phyloP scores from a whole-genome alignment of 2,888 invertebrate species.

The Nymphalis polychloros region DNA sequence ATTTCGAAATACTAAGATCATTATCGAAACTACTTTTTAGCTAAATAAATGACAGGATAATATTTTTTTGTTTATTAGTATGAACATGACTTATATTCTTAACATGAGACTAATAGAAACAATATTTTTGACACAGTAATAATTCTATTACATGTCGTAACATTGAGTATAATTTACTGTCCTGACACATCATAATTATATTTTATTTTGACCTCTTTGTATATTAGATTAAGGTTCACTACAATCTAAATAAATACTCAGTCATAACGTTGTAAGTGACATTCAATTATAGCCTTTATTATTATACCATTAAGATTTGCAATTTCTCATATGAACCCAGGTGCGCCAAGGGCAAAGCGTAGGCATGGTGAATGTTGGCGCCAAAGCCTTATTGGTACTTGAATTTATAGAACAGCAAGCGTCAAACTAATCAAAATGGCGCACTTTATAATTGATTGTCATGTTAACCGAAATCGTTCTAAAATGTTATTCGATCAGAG shows the following conservation, averaged over 20 bases:
- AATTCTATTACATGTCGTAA: conserved; percentile 27
- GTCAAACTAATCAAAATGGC: conserved; percentile 27
- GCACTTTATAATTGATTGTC: conserved; percentile 25
- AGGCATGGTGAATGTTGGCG: conserved; percentile 44
- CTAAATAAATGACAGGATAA: too few relatives aligned
- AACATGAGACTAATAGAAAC: conserved; percentile 3
- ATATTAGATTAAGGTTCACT: conserved; percentile 13
- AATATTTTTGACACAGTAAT: conserved; percentile 27
- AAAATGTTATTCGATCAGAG: neutral
- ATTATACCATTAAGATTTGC: neutral
- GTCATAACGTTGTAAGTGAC: neutral
- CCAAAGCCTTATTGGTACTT: conserved; percentile 29
- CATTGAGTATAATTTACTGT: conserved; percentile 2
- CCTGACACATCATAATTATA: neutral
- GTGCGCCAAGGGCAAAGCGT: conserved; percentile 37
- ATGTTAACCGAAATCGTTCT: conserved; percentile 13
- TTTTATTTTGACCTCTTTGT: conserved; percentile 11
- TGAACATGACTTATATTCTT: too few relatives aligned
- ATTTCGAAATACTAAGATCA: too few relatives aligned
- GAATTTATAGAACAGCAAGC: conserved; percentile 26
- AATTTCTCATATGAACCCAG: conserved; percentile 1
- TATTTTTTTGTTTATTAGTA: neutral
- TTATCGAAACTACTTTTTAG: too few relatives aligned
- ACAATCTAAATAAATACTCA: neutral
- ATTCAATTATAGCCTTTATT: neutral